Conservation (phyloP, 1,140 invertebrate genomes). For the Sitophilus oryzae region DNA sequence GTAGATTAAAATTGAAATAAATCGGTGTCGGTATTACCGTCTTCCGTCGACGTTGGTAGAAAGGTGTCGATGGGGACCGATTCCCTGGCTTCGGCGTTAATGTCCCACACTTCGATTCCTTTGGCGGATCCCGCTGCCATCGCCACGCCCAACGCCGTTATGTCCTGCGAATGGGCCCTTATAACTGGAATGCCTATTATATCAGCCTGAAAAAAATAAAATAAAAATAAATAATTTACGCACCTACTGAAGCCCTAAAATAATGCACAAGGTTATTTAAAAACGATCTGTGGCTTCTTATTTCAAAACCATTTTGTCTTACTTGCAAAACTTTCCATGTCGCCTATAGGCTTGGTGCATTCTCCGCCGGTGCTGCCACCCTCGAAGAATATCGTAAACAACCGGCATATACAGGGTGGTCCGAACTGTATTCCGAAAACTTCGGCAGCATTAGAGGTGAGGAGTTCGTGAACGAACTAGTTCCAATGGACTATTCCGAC, state of each 20-base stretch:
- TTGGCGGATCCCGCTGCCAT: slow-evolving; percentile 81
- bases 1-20: slow-evolving; percentile 18
- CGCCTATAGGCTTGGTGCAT: too few species aligned
- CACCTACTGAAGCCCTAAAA: neutral
- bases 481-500: too few species aligned
- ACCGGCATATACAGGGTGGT: too few species aligned
- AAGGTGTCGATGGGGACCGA: slow-evolving; percentile 67
- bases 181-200: slow-evolving; percentile 49
- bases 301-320: too few species aligned
- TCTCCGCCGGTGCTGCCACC: too few species aligned
- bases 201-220: slow-evolving; percentile 29
- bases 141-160: slow-evolving; percentile 83
- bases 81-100: slow-evolving; percentile 49
- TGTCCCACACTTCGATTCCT: slow-evolving; percentile 53
- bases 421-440: too few species aligned
- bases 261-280: too few species aligned
- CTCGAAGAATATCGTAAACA: too few species aligned
- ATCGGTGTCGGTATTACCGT: slow-evolving; percentile 50
- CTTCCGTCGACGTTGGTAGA: slow-evolving; percentile 66
- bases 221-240: neutral
- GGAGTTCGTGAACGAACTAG: too few species aligned
- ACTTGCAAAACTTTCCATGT: too few species aligned
- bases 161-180: slow-evolving; percentile 79
- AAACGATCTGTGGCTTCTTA: too few species aligned
- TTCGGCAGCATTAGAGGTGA: too few species aligned